Base-by-base conservation (phyloP, 1,140 invertebrate species). In the Heliothis subflexa region DNA sequence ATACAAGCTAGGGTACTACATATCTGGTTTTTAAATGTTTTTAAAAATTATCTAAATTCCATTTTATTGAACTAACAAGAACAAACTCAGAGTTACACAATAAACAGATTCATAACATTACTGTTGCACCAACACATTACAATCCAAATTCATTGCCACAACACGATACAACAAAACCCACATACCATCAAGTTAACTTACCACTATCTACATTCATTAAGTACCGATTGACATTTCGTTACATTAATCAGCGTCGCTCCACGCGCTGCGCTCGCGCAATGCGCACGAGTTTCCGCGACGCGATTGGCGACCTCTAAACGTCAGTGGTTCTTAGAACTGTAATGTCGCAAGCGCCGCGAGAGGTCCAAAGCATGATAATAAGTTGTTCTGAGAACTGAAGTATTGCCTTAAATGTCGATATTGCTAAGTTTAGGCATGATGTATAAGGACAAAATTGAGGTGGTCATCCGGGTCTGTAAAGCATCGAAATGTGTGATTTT, bases 221-320 rank as follows among this genome's bases (percentile, higher is more conserved):
- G 47, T 28, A 50, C 16, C 47, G 21, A 70, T 70, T 70, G 66
- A 70, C 66, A 70, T 70, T 70, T 47, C 62, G 62, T 47, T 66
- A 66, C 62, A 66, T 66, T 50, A 70, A 70, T 70, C 66, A 50
- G 50, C 62, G 11, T 12, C n/a, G n/a, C n/a, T n/a, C 47, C 45
- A 40, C 5, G 18, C 21, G 16, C 4, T 50, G 21, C 21, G 47
- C 66, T 2, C 10, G 40, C 33, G 40, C 62, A 47, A 49, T 70
- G 47, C 66, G 47, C 47, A 70, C 66, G 66, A 70, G 66, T 70
- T 49, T 52, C 45, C 66, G 66, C 18, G 47, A 18, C 12, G 61
- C n/a, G 64, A 70, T 21, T 70, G 66, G 66, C 66, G 66, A 70
- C 66, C 66, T 70, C 66, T 70, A 70, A 50, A 70, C 47, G 66